These are phyloP conservation scores for Bhutanitis thaidina DNA, from an alignment of 2,888 invertebrate genomes.

Conservation along the genomic window DNA sequence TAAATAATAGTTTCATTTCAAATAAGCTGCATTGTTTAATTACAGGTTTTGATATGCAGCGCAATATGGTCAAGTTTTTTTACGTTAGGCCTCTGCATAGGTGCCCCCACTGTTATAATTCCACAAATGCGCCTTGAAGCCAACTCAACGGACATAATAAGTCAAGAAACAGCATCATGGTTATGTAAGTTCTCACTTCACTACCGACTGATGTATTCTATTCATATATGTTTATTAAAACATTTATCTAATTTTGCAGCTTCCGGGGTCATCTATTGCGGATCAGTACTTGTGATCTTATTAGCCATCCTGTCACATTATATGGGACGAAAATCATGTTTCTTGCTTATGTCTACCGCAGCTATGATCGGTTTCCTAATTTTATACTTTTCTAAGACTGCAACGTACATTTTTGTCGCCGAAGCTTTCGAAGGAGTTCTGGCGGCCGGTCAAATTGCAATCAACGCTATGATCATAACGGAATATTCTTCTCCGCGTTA, in stretches of 20 bases:
- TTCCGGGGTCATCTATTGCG: not conserved
- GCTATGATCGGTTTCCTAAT: slow-evolving; percentile 6
- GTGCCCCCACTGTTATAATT: slow-evolving; percentile 20
- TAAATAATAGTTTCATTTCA: no score
- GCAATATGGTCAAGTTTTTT: slow-evolving; percentile 4
- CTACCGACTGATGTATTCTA: no score
- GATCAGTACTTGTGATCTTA: not conserved
- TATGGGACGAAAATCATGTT: slow-evolving; percentile 5
- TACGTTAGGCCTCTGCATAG: slow-evolving; percentile 2
- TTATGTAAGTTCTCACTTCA: slow-evolving; percentile 34
- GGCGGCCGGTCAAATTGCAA: slow-evolving; percentile 1
- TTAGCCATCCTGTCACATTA: not conserved
- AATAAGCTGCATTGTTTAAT: no score
- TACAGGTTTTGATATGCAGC: not conserved
- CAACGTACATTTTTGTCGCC: slow-evolving; percentile 2
- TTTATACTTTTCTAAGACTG: not conserved
- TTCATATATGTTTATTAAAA: not conserved
- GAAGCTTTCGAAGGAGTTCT: slow-evolving; percentile 4
- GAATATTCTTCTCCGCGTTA: slow-evolving; percentile 35
- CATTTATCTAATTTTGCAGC: slow-evolving; percentile 24
- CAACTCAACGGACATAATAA: slow-evolving; percentile 23
- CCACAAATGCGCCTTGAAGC: slow-evolving; percentile 1
- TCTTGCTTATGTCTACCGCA: not conserved
- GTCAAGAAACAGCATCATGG: slow-evolving; percentile 47
- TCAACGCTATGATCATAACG: slow-evolving; percentile 15